phyloP scores from a whole-genome alignment of 2,113 vertebrate species.

The Seriola dumerili region DNA sequence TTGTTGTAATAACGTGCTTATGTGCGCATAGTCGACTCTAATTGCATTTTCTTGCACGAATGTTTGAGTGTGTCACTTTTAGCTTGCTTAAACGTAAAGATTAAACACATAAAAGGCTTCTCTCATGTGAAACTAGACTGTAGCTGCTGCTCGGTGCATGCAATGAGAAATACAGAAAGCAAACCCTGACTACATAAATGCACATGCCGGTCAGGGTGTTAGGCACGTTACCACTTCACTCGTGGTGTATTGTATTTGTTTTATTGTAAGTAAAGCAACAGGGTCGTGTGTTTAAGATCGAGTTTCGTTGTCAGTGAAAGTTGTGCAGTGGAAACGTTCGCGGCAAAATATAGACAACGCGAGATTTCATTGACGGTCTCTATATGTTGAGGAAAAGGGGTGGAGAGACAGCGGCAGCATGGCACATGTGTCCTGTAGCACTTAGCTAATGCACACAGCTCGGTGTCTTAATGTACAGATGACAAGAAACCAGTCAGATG shows the following conservation, averaged over 20 bases:
- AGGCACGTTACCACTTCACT: too few species aligned
- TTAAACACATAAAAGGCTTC: not conserved
- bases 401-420: constrained; percentile 10
- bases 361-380: constrained; percentile 74
- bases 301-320: constrained; percentile 35
- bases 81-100: not conserved
- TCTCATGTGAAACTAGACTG: not conserved
- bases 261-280: not conserved
- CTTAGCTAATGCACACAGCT: not conserved
- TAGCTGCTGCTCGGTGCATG: not conserved
- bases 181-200: not conserved
- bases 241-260: not conserved
- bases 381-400: constrained; percentile 38
- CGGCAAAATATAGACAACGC: constrained; percentile 80
- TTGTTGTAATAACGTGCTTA: not conserved
- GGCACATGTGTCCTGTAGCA: not conserved
- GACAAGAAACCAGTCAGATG: not conserved
- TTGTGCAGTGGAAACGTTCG: constrained; percentile 63
- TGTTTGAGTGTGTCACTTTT: not conserved
- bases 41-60: not conserved
- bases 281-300: not conserved
- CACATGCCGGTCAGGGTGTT: not conserved
- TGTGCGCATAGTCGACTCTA: not conserved
- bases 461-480: not conserved
- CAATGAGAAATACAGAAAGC: not conserved